Evolutionary conservation across 2,113 vertebrate genomes (phyloP).

Genomic region (Xiphorhynchus elegans): DNA sequence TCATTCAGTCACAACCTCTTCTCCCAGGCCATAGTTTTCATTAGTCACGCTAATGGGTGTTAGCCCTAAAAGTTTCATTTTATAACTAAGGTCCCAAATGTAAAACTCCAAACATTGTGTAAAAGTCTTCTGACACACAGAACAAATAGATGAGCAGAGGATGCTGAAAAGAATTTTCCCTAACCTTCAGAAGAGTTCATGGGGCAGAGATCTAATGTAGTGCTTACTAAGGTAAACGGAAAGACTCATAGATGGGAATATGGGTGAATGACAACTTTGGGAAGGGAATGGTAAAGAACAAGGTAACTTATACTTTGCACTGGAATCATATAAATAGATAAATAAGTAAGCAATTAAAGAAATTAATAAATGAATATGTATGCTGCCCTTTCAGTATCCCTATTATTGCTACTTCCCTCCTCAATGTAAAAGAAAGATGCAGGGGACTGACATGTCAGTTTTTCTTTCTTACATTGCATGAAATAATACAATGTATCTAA

Average conservation of each 20-base stretch:
- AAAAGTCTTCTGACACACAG: not conserved
- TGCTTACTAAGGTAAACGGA: not conserved
- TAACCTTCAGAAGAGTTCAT: not conserved
- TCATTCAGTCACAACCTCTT: slow-evolving; percentile 1
- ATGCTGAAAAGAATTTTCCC: not conserved
- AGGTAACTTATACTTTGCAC: not conserved
- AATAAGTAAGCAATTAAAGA: too few relatives aligned
- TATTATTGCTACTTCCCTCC: not conserved
- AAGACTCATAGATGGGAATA: not conserved
- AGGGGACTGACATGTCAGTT: not conserved
- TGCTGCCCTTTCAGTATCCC: not conserved
- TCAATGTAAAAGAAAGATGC: not conserved
- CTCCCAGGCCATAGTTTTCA: not conserved
- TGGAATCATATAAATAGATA: not conserved
- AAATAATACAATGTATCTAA: not conserved
- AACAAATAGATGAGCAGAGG: not conserved
- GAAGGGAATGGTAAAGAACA: not conserved
- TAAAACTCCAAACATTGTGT: not conserved
- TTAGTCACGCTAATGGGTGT: slow-evolving; percentile 36
- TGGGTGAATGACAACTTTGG: accelerated
- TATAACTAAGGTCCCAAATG: not conserved
- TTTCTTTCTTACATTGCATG: not conserved
- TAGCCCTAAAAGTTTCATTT: slow-evolving; percentile 20
- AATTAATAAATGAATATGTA: too few relatives aligned
- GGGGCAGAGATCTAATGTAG: not conserved